phyloP scores from a whole-genome alignment of 1,140 invertebrate species.

The Oppia nitens region DNA sequence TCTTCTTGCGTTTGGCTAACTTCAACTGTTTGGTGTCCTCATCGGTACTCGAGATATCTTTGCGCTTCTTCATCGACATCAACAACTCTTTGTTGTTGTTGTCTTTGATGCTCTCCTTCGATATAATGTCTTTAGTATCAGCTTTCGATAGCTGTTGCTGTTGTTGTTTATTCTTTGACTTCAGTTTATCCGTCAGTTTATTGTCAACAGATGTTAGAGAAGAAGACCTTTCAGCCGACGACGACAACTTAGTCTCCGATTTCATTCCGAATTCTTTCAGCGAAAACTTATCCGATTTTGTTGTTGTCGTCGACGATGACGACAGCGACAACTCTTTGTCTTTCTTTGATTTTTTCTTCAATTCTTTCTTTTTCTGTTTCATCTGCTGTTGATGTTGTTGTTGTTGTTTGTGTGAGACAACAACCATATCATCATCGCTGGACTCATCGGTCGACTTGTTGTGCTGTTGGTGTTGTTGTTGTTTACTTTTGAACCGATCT shows the following conservation, averaged over 20 bases:
- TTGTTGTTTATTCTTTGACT: conserved; percentile 3
- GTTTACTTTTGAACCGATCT: conserved; percentile 3
- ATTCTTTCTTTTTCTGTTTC: conserved; percentile 29
- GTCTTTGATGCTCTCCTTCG: conserved; percentile 18
- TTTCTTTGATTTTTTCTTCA: conserved; percentile 26
- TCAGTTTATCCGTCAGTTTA: neutral
- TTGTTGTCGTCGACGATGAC: neutral
- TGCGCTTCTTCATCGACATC: neutral
- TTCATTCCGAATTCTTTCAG: conserved; percentile 3
- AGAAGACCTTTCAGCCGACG: no score
- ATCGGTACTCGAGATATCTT: conserved; percentile 2
- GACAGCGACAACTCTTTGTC: conserved; percentile 22
- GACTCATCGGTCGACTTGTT: conserved; percentile 13
- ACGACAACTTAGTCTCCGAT: neutral
- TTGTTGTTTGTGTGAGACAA: no score
- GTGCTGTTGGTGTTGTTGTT: conserved; percentile 10
- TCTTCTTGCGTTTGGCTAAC: conserved; percentile 13
- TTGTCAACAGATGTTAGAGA: no score
- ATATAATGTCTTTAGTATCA: conserved; percentile 3
- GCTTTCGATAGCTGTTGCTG: conserved; percentile 6
- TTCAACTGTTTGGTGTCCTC: neutral
- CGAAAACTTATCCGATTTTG: neutral
- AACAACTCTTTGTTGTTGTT: conserved; percentile 43
- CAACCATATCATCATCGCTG: conserved; percentile 13
- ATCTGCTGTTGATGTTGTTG: conserved; percentile 12